Base-by-base conservation (phyloP, 2,888 invertebrate genomes). In the Cantharis nigra region DNA sequence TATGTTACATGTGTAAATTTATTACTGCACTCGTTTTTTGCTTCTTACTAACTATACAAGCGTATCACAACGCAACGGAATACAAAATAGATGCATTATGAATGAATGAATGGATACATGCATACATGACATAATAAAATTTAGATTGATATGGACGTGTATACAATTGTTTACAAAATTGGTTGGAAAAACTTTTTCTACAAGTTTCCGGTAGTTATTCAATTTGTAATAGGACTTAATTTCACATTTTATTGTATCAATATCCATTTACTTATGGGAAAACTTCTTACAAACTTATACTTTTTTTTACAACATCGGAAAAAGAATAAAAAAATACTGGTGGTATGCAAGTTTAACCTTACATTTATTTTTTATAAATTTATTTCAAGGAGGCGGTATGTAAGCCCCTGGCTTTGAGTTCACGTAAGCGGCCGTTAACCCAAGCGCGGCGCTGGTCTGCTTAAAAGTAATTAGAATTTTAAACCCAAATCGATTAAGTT, bases 1-100 rank as follows among this genome's bases (percentile, higher is more conserved):
- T 85, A 86, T 85, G 84, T 83, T 81, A 80, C 83, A 81, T 84
- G 83, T 84, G 85, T 85, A 85, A 82, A 85, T 85, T 85, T 84
- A 85, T 83, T 81, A 83, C 79, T 79, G 80, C 81, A 80, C 80
- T 80, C 80, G 81, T 82, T 83, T 84, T 85, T 85, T 85, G 73
- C 81, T 80, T 81, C 78, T 75, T 80, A 79, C 80, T 78, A 81
- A 81, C 83, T 83, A 83, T 83, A 82, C 82, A 81, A 83, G 80
- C 82, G 83, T 81, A 82, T 80, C 80, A 82, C 79, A 79, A 77
- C 79, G 74, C 77, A 77, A 76, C 71, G 75, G 82, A 82, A 83
- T 83, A 83, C 82, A 83, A 83, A 67, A 67, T 67, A 67, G 65
- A 83, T 83, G 81, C 80, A 80, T 80, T 81, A 83, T 82, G 81